Conservation (phyloP, 2,113 vertebrate genomes). For the Tursiops truncatus region DNA sequence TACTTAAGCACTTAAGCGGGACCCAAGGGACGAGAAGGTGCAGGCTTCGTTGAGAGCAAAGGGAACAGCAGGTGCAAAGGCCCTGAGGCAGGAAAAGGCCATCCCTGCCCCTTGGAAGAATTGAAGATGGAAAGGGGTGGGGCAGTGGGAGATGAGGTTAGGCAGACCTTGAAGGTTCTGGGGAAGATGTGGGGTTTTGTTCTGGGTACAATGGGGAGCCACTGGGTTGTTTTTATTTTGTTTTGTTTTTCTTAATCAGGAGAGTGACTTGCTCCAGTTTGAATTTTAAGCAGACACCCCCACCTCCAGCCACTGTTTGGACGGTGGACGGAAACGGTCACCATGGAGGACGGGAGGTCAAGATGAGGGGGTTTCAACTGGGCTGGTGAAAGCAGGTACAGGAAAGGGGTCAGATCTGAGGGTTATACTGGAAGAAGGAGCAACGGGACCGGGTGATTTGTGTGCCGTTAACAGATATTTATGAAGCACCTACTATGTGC, state of each 20-base stretch:
- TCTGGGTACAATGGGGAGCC: rapidly evolving
- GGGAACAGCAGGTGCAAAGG: background rate
- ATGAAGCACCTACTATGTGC: background rate
- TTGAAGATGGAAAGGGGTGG: rapidly evolving
- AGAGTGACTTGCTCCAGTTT: background rate
- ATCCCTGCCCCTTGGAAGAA: background rate
- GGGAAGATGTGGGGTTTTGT: background rate
- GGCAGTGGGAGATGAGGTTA: background rate
- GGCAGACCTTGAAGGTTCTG: background rate
- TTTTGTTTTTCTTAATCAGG: background rate
- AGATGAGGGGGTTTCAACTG: background rate
- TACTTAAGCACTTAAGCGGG: background rate
- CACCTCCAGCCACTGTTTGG: no score
- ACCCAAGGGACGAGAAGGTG: background rate
- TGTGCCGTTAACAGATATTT: no score
- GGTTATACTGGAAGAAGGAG: background rate
- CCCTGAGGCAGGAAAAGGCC: background rate
- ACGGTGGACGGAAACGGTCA: background rate
- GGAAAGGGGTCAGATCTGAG: background rate
- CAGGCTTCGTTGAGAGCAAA: background rate
- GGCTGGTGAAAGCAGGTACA: background rate
- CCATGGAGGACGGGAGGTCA: rapidly evolving
- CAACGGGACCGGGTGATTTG: rapidly evolving
- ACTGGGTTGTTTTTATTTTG: background rate
- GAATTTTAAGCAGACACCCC: background rate